Conservation (phyloP, 2,888 invertebrate species). For the Amphipoea oculea region DNA sequence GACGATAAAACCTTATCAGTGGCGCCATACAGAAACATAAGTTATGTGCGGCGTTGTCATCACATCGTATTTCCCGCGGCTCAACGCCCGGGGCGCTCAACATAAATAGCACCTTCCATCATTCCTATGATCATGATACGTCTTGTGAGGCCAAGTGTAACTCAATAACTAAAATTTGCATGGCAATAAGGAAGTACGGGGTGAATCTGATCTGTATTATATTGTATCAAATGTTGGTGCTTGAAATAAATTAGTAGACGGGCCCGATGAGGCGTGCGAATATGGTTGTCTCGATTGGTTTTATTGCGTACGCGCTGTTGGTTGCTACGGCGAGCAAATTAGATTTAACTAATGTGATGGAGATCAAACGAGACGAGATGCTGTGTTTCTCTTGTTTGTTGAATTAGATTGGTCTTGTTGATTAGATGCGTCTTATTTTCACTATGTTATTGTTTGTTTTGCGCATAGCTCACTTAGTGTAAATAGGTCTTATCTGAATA, state of each 20-base stretch:
- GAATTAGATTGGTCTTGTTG: slow-evolving; percentile 30
- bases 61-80: slow-evolving; percentile 14
- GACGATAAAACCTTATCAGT: slow-evolving; percentile 57
- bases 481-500: neutral
- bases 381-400: slow-evolving; percentile 30
- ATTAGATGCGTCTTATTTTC: slow-evolving; percentile 34
- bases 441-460: slow-evolving; percentile 14
- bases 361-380: slow-evolving; percentile 48
- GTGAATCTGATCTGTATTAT: slow-evolving; percentile 68
- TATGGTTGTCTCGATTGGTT: slow-evolving; percentile 72
- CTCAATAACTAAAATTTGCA: slow-evolving; percentile 72
- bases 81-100: neutral
- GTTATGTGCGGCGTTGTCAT: slow-evolving; percentile 17
- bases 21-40: slow-evolving; percentile 19
- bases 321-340: slow-evolving; percentile 44
- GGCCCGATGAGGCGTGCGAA: slow-evolving; percentile 76
- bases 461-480: neutral
- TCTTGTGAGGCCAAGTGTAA: slow-evolving; percentile 59
- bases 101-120: slow-evolving; percentile 31
- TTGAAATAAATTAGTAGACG: slow-evolving; percentile 69
- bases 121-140: slow-evolving; percentile 42
- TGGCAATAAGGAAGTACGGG: slow-evolving; percentile 76
- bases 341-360: slow-evolving; percentile 59
- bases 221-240: slow-evolving; percentile 68
- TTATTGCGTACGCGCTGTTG: slow-evolving; percentile 62